Base-by-base conservation (phyloP, 2,888 invertebrate species). In the Carcina quercana region DNA sequence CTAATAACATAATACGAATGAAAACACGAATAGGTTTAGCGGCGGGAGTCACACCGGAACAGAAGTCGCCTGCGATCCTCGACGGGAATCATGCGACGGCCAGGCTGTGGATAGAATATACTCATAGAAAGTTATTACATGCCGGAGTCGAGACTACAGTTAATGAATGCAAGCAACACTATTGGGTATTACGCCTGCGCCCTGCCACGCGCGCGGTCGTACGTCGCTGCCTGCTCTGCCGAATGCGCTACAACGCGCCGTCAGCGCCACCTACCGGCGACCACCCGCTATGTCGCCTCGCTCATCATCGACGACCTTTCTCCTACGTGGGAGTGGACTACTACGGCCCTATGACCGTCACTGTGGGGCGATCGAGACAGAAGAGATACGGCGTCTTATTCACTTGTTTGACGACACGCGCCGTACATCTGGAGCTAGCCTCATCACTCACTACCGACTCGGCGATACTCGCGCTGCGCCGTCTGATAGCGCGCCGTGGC, bases 51-150 rank as follows among this genome's bases (percentile, higher is more conserved):
- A n/a, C 25, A 2, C n/a, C 14, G 7, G 6, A 13, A 1, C 11
- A 21, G 1, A 14, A 7, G 7, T 5, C 19, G 38, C 51, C 47
- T 3, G 34, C 25, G 2, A 45, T 51, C 4, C 20, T 51, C 1
- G 43, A 42, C 11, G 45, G 44, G 1, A 25, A 32, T 13, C 43
- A 44, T 22, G 21, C 13, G 2, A 38, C 27, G 3, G 34, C 43
- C 0, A 32, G 39, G 1, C 29, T 50, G 26, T 15, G 48, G 1
- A 34, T 13, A n/a, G 11, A 26, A n/a, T 8, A 14, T 15, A 10
- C 3, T 12, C 15, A 26, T 15, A 4, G n/a, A 5, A 13, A 8
- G 3, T 13, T 15, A 2, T 13, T 12, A 3, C 40, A 38, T 25
- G 27, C 28, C 8, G 27, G 28, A 1, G 22, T 19, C 2, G 38